Evolutionary conservation across 2,888 invertebrate genomes (phyloP), one percentile per base, ranked within the genome.

Genomic region (Parochlus steinenii): DNA sequence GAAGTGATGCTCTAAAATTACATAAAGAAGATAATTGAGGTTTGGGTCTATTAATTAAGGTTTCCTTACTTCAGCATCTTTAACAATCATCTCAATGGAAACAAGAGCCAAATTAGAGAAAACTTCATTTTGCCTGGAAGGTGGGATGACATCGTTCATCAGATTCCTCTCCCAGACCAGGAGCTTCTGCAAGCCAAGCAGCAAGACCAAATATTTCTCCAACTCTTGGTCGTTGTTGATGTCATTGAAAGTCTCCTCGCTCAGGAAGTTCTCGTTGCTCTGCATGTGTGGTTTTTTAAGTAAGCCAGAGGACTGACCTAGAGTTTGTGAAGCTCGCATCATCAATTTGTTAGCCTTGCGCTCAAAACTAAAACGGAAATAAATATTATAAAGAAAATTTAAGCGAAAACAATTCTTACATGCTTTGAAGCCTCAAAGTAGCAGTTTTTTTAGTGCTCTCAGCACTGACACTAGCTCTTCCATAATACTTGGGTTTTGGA

Each of bases 161-260:
- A 82, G 58, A 31, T 75, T 67, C 43, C 82, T 74, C 57, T 95
- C 93, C 55, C 80, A 78, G 46, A 89, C 80, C 66, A 92, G 82
- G 12, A 93, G 62, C 38, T 82, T 74, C 41, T 82, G 77, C 39
- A 90, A 62, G 2, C 81, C 85, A 20, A 83, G 75, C 4, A 90
- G 74, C 47, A 83, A 69, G 27, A 82, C 70, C 40, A 90, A 60
- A 56, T 83, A 86, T 51, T 79, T 75, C 48, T 85, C 81, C 63
- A 82, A 71, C 58, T 86, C 86, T 48, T 79, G 73, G 51, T 83
- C 83, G 37, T 74, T 76, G 43, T 74, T 54, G n/a, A n/a, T n/a
- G 41, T 45, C 45, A 14, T 31, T 19, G 17, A 51, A 41, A 41
- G 51, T 43, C 41, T 59, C 59, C 25, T 58, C 59, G 1, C 52